Evolutionary conservation across 2,113 vertebrate genomes (phyloP).

Genomic region (Psilopsiagon aurifrons): DNA sequence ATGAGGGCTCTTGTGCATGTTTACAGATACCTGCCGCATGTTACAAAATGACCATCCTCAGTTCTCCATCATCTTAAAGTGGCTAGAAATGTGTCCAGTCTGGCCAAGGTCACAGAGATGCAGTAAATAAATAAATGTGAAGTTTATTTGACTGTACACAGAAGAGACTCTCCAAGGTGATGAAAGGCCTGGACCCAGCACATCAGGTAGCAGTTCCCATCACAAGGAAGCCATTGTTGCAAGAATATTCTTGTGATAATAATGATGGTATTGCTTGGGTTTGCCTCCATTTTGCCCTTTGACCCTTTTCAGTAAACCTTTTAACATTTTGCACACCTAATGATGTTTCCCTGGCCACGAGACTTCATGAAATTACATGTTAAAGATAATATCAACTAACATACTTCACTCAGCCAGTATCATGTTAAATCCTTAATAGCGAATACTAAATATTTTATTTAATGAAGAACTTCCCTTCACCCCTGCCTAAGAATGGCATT

Average conservation of each 20-base stretch:
- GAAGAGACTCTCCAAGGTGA: background rate
- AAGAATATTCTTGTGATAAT: background rate
- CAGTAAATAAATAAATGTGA: background rate
- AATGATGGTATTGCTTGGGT: background rate
- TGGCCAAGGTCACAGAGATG: background rate
- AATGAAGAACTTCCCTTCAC: background rate
- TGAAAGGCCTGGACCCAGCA: background rate
- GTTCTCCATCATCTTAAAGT: background rate
- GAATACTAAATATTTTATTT: slow-evolving; percentile 14
- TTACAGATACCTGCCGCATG: background rate
- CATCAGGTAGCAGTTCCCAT: rapidly evolving
- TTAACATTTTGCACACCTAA: background rate
- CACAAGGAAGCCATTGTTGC: background rate
- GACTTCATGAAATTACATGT: rapidly evolving
- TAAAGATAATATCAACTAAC: background rate
- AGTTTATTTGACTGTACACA: background rate
- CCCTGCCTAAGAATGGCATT: background rate
- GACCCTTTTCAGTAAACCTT: background rate
- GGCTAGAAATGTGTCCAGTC: background rate
- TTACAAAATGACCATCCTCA: background rate
- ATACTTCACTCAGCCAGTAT: background rate
- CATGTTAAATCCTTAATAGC: background rate
- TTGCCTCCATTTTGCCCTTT: background rate
- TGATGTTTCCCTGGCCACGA: background rate
- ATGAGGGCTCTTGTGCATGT: rapidly evolving